These are phyloP conservation scores for Antidorcas marsupialis DNA, from an alignment of 2,113 vertebrate genomes.

Conservation along the genomic window DNA sequence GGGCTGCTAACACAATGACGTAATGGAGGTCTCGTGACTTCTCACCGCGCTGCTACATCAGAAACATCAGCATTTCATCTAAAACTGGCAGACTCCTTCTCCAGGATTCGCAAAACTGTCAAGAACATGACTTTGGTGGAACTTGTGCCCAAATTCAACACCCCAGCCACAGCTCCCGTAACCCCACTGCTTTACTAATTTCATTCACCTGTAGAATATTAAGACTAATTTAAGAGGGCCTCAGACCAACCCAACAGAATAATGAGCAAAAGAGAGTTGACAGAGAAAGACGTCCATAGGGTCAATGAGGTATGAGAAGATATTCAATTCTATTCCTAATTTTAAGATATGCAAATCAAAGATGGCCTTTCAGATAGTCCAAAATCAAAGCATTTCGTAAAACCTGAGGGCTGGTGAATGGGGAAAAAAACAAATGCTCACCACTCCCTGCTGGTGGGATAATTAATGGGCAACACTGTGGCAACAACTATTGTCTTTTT, in stretches of 20 bases:
- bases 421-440: not conserved
- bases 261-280: not conserved
- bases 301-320: not conserved
- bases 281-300: not conserved
- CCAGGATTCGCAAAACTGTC: not conserved
- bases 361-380: not conserved
- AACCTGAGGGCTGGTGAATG: not conserved
- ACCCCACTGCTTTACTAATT: not conserved
- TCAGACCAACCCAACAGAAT: not conserved
- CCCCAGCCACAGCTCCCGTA: not conserved
- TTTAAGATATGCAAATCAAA: not conserved
- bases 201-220: not conserved
- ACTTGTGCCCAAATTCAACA: not conserved
- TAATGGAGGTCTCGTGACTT: not conserved
- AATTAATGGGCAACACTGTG: rapidly evolving
- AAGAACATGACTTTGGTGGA: not conserved
- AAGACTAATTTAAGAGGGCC: not conserved
- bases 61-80: not conserved
- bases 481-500: not conserved
- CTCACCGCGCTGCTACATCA: not conserved
- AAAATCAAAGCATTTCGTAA: not conserved
- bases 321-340: not conserved
- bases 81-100: not conserved
- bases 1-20: rapidly evolving
- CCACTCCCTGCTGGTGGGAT: no score